Evolutionary conservation across 2,797 vertebrate genomes (phyloP), one percentile per base, ranked within the genome.

Genomic region (Antrozous pallidus): DNA sequence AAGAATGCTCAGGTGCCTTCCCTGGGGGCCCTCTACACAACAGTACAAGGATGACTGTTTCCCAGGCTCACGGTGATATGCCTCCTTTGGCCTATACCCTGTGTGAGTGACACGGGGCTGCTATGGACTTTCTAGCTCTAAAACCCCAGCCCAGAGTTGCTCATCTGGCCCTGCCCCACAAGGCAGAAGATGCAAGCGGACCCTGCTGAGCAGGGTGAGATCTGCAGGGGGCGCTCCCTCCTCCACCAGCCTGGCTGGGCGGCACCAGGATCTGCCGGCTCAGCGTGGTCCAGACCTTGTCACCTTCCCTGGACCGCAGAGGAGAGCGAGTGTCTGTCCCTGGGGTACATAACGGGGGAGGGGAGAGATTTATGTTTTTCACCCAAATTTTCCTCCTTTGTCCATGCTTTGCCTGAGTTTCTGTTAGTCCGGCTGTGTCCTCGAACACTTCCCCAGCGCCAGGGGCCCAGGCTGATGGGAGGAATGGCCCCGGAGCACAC

Each of bases 181-280:
- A 8, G 14, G n/a, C 58, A 47, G 81, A 47, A 45, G 47, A 61
- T 6, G 5, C 47, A 49, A 14, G 47, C 47, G 16, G 16, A 6
- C 47, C 47, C 47, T 49, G 49, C 49, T 51, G 18, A 20, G 49
- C 49, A 20, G 49, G 6, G 6, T 58, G 20, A 28, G 40, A 1
- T 38, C 78, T 61, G 4, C 58, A 5, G 5, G 38, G 45, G 63
- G 16, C 22, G 17, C 4, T 6, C 13, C 8, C 33, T 40, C n/a
- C 36, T 33, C 28, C 13, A 0, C 1, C 16, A 16, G 51, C 31
- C 12, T 47, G 63, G 36, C 45, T 65, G 22, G 36, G 14, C 3
- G 2, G 3, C 3, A 4, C 63, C 33, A 9, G n/a, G 47, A 51
- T 40, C 3, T n/a, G 58, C 6, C 0, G 20, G 17, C 14, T 38